Percentiles rank a stretch among this genome's conserved stretches.
Conservation (phyloP, 2,113 vertebrate species). For the Himantopus leucocephalus region DNA sequence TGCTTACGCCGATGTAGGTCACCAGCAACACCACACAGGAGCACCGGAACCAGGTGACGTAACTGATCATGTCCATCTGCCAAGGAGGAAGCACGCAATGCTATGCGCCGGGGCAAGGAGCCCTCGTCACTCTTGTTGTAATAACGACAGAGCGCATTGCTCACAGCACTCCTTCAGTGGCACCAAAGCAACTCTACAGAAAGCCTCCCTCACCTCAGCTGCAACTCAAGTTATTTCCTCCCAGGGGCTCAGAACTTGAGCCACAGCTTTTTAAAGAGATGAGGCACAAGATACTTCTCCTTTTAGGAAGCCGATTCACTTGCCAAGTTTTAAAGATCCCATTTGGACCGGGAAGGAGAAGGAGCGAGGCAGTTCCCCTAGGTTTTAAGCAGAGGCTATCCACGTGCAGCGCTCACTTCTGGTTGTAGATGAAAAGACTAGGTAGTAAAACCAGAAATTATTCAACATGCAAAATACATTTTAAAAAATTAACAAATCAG, state of each 20-base stretch:
- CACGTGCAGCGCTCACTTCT: neutral
- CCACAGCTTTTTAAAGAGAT: neutral
- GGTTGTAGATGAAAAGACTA: neutral
- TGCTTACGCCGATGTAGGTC: neutral
- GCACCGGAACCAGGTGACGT: neutral
- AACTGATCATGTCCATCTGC: neutral
- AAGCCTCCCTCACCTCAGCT: neutral
- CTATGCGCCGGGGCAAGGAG: fast-evolving
- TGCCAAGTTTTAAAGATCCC: neutral
- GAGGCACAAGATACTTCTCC: neutral
- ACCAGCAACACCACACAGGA: neutral
- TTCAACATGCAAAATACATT: neutral
- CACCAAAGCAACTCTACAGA: neutral
- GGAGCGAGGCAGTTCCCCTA: neutral
- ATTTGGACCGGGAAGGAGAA: neutral
- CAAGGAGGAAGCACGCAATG: neutral
- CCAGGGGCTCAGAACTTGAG: neutral
- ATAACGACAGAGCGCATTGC: fast-evolving
- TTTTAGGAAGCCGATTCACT: neutral
- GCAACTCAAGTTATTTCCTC: neutral
- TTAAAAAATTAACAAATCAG: neutral
- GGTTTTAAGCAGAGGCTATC: neutral
- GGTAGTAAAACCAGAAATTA: neutral
- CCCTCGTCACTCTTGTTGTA: neutral
- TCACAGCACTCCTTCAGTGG: neutral